phyloP scores from a whole-genome alignment of 2,888 invertebrate genomes.

The Oscheius sp. region DNA sequence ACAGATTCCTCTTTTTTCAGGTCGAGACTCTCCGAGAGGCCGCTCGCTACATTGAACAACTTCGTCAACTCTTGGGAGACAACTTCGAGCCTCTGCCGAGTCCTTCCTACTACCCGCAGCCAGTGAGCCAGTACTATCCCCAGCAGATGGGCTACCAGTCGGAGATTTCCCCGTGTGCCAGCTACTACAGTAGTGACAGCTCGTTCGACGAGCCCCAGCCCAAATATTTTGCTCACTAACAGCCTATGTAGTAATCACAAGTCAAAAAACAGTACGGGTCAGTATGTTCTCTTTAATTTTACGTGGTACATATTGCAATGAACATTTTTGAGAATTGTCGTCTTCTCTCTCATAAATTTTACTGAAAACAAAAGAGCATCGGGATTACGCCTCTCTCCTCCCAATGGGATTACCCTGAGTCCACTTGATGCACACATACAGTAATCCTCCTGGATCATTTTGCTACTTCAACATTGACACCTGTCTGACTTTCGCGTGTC shows the following conservation, averaged over 20 bases:
- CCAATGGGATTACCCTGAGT: no score
- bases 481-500: no score
- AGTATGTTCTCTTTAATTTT: neutral
- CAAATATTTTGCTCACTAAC: conserved; percentile 23
- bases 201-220: conserved; percentile 33
- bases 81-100: neutral
- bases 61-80: conserved; percentile 44
- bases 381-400: no score
- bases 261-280: conserved; percentile 21
- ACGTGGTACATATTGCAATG: neutral
- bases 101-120: conserved; percentile 23
- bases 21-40: conserved; percentile 58
- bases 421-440: no score
- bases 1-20: conserved; percentile 35
- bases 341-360: no score
- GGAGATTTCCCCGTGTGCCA: conserved; percentile 35
- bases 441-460: no score
- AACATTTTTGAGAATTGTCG: neutral
- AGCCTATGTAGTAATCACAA: neutral
- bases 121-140: conserved; percentile 15
- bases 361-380: no score
- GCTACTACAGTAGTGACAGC: conserved; percentile 32
- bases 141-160: conserved; percentile 5
- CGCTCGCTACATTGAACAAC: conserved; percentile 50
- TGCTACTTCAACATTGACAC: no score